These are phyloP conservation scores for Macrotrachela quadricornifera DNA, from an alignment of 1,140 invertebrate species.

Conservation along the genomic window DNA sequence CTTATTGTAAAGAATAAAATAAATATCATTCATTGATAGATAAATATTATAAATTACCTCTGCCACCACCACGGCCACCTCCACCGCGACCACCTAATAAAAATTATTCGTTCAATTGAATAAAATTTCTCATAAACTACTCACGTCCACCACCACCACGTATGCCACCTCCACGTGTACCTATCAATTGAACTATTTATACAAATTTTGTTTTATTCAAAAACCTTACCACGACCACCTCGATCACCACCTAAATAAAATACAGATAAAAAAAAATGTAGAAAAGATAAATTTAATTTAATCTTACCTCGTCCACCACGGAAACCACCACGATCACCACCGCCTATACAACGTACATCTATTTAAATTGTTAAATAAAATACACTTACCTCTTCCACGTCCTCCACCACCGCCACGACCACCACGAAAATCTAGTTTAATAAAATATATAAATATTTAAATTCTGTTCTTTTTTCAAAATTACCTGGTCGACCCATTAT, in stretches of 20 bases:
- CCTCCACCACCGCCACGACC: conserved; percentile 7
- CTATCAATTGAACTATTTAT: too few species aligned
- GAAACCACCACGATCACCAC: conserved; percentile 2
- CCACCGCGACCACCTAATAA: background rate
- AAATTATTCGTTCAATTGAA: too few species aligned
- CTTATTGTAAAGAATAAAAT: background rate
- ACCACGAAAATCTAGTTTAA: background rate
- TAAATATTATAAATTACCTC: background rate
- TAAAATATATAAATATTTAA: too few species aligned
- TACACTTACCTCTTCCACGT: conserved; percentile 1
- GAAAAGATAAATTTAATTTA: too few species aligned
- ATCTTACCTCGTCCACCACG: background rate
- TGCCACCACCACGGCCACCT: background rate
- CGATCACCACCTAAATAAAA: background rate
- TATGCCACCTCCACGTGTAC: too few species aligned
- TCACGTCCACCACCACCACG: too few species aligned
- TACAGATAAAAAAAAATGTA: too few species aligned
- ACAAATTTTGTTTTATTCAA: too few species aligned
- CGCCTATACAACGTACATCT: background rate
- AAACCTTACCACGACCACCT: background rate
- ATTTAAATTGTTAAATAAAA: background rate
- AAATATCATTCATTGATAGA: background rate
- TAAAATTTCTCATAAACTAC: too few species aligned
- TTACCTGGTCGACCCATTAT: too few species aligned
- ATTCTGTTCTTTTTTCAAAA: too few species aligned